These are phyloP conservation scores for Tolmerus cingulatus DNA, from an alignment of 2,888 invertebrate genomes.

Conservation along the genomic window DNA sequence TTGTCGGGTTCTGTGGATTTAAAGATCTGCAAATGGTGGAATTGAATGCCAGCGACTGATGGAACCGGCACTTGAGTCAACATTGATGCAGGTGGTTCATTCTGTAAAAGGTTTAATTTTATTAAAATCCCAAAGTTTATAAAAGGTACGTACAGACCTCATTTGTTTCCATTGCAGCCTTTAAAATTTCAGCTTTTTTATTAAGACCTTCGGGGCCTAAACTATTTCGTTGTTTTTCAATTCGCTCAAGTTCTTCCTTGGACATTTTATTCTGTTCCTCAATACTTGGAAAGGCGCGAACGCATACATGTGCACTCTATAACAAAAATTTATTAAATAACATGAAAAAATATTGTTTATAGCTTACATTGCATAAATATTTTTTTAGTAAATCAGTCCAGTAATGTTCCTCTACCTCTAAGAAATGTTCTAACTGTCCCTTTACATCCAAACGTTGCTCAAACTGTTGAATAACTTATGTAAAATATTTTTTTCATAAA, in stretches of 20 bases:
- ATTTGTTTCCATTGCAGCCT: constrained; percentile 77
- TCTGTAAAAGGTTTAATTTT: constrained; percentile 60
- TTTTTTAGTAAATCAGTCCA: constrained; percentile 76
- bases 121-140: not conserved
- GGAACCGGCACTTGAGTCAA: constrained; percentile 80
- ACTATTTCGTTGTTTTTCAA: constrained; percentile 70
- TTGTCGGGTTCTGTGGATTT: constrained; percentile 57
- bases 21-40: constrained; percentile 67
- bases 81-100: constrained; percentile 74
- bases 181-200: constrained; percentile 69
- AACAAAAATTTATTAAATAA: not conserved
- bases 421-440: constrained; percentile 68
- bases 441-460: constrained; percentile 75
- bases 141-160: constrained; percentile 66
- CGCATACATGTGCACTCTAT: constrained; percentile 45
- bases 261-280: constrained; percentile 73
- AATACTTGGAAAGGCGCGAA: constrained; percentile 69
- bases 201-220: constrained; percentile 76
- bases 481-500: not conserved
- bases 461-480: constrained; percentile 65
- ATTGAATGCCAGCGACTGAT: constrained; percentile 74
- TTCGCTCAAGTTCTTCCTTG: constrained; percentile 75
- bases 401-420: constrained; percentile 70
- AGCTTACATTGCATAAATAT: constrained; percentile 61
- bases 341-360: not conserved